Evolutionary conservation across 2,888 invertebrate species (phyloP), one percentile per base, ranked within the genome.

Genomic region (Lymantria dispar): DNA sequence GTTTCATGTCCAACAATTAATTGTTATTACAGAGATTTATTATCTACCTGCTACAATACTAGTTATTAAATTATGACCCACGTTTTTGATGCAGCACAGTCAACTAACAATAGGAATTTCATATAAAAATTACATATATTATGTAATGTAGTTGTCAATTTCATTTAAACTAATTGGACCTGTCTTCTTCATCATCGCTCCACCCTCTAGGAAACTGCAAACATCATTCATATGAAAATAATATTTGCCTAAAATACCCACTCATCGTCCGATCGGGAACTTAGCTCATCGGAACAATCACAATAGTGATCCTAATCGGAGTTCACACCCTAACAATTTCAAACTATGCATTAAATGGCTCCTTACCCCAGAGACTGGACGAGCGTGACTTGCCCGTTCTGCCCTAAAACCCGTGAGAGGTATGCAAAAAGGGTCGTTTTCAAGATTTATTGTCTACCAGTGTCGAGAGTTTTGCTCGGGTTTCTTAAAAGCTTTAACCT

Each of bases 401-500:
- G 77, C 83, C 82, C 82, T 76, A 76, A 74, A 72, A 71, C 65
- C 55, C 45, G 56, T 46, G 53, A 52, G 44, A 47, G 50, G 63
- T 78, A 82, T 83, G 82, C 81, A 84, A 86, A 86, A 85, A 88
- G 87, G 88, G 87, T 81, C 81, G 77, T 74, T 70, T 67, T 64
- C 68, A 81, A 88, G 88, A 89, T 89, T 87, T 87, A 89, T 88
- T 88, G 88, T 87, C 85, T 88, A 83, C 78, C 74, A 78, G 72
- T 78, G 72, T 60, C 58, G 58, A 62, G 52, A 60, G 64, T 58
- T 76, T 60, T 58, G 65, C 41, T 45, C 56, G 66, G 60, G 64
- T 61, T 66, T 61, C 66, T 68, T 72, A 73, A 76, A 74, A 74
- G 75, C 64, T 60, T 69, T 64, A 58, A 57, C 59, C 49, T 68